A percentile compares a stretch with the other conserved stretches of the same genome.
Conservation (phyloP, 2,888 invertebrate genomes). For the Ectobius pallidus region DNA sequence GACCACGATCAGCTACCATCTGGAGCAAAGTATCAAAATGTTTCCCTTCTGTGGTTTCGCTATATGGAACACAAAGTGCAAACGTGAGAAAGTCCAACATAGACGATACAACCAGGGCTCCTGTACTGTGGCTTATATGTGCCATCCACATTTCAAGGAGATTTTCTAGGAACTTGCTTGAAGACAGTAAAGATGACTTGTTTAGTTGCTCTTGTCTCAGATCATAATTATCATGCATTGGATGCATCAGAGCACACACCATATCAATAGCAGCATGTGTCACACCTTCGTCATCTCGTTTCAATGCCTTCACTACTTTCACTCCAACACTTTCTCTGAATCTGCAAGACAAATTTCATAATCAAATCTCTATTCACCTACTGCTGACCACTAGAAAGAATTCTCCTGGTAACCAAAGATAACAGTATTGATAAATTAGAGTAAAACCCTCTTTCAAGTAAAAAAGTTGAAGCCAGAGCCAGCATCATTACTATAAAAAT, state of each 20-base stretch:
- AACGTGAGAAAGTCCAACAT: slow-evolving; percentile 99
- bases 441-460: too few relatives aligned
- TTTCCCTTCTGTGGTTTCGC: slow-evolving; percentile 97
- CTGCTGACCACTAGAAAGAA: too few relatives aligned
- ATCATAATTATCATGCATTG: slow-evolving; percentile 97
- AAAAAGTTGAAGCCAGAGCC: background rate
- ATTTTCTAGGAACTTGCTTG: slow-evolving; percentile 89
- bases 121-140: slow-evolving; percentile 91
- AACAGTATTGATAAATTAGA: too few relatives aligned
- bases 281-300: slow-evolving; percentile 85
- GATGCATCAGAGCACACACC: slow-evolving; percentile 97
- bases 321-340: slow-evolving; percentile 95
- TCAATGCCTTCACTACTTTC: slow-evolving; percentile 89
- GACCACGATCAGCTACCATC: slow-evolving; percentile 91
- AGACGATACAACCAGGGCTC: slow-evolving; percentile 93
- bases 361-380: too few relatives aligned
- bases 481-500: too few relatives aligned
- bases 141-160: slow-evolving; percentile 93
- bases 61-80: slow-evolving; percentile 97
- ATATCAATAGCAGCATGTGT: slow-evolving; percentile 97
- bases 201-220: slow-evolving; percentile 97
- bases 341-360: slow-evolving; percentile 55
- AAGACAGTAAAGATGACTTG: slow-evolving; percentile 93
- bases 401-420: too few relatives aligned
- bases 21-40: slow-evolving; percentile 92